Conservation (phyloP, 2,888 invertebrate genomes). For the Drosophila gaucha region DNA sequence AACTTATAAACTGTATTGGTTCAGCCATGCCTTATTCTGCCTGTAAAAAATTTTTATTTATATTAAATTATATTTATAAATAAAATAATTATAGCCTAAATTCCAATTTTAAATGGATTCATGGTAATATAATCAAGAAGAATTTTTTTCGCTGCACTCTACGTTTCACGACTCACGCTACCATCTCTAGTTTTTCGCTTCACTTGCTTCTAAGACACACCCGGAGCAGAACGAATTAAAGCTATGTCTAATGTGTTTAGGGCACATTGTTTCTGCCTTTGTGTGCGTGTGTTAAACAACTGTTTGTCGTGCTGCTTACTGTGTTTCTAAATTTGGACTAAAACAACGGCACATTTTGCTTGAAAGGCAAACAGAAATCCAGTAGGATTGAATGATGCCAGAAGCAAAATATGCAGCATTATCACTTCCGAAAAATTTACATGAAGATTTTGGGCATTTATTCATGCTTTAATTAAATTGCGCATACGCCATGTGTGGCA, state of each 20-base stretch:
- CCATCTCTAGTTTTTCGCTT: conserved; percentile 7
- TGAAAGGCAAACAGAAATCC: neutral
- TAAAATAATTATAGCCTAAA: too few relatives aligned
- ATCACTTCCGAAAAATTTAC: conserved; percentile 10
- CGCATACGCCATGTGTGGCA: conserved; percentile 53
- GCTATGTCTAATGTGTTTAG: neutral
- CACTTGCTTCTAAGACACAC: conserved; percentile 11
- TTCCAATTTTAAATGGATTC: too few relatives aligned
- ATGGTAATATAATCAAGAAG: too few relatives aligned
- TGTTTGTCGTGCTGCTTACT: neutral
- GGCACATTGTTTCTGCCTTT: neutral
- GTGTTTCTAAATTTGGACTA: neutral
- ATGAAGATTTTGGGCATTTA: conserved; percentile 16
- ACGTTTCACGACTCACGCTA: neutral
- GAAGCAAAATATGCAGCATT: conserved; percentile 4
- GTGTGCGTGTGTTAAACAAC: neutral
- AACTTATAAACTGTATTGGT: too few relatives aligned
- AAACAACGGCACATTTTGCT: neutral
- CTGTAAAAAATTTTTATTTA: too few relatives aligned
- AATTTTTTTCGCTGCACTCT: too few relatives aligned
- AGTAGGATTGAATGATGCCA: conserved; percentile 1
- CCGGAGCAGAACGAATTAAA: conserved; percentile 24
- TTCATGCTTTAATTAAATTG: conserved; percentile 46
- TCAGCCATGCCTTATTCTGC: too few relatives aligned
- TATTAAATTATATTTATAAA: too few relatives aligned